Percentiles rank a stretch among this genome's conserved stretches.
phyloP scores from a whole-genome alignment of 1,140 invertebrate genomes.

The Drosophila cardini region DNA sequence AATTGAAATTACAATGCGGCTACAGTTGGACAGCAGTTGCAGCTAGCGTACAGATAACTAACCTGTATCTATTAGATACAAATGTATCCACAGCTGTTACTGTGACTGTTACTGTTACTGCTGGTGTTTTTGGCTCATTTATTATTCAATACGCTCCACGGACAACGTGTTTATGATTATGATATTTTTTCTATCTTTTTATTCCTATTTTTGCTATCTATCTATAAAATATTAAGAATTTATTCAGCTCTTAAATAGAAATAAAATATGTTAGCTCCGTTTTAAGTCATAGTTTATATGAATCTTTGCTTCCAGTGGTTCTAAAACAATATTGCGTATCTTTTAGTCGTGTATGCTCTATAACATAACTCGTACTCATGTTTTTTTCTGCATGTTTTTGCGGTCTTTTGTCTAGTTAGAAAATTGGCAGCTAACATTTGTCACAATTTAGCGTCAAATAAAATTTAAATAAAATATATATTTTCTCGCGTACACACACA shows the following conservation, averaged over 20 bases:
- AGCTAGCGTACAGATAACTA: background rate
- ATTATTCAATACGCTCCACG: constrained; percentile 55
- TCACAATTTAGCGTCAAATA: constrained; percentile 76
- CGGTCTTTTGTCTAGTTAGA: constrained; percentile 69
- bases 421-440: constrained; percentile 77
- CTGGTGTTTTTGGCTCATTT: constrained; percentile 48
- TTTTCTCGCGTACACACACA: constrained; percentile 14
- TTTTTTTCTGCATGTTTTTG: constrained; percentile 56
- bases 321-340: background rate
- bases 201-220: constrained; percentile 14
- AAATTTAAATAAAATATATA: constrained; percentile 76
- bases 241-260: background rate
- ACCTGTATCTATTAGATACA: constrained; percentile 31
- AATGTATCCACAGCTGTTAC: constrained; percentile 29
- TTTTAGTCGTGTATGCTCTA: background rate
- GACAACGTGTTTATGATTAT: constrained; percentile 69
- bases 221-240: no score
- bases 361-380: background rate
- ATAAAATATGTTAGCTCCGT: background rate
- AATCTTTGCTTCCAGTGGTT: constrained; percentile 9
- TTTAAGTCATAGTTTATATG: no score
- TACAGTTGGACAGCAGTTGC: constrained; percentile 33
- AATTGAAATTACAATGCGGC: constrained; percentile 62
- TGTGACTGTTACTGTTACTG: constrained; percentile 12
- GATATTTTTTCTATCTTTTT: constrained; percentile 53